Base-by-base conservation (phyloP, 1,140 invertebrate genomes). In the Trichomalopsis sarcophagae region DNA sequence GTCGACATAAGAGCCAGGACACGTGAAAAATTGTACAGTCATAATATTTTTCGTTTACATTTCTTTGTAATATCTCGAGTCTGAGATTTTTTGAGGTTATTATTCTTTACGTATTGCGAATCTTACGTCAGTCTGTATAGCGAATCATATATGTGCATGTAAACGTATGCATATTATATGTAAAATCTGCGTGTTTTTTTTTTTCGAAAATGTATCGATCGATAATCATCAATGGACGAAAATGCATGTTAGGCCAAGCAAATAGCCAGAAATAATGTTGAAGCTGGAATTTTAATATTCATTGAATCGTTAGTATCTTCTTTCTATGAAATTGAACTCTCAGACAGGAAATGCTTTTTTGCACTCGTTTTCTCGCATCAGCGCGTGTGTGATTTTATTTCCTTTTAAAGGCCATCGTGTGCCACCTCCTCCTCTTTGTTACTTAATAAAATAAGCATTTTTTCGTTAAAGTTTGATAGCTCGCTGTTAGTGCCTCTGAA, bases 101-200 rank as follows among this genome's bases (percentile, higher is more conserved):
- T 17, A 75, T 69, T 2, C 9, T 23, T 75, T 85, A 17, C 50
- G 36, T 81, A 69, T 77, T 77, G 47, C 13, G 71, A 77, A 77
- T 82, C 71, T 69, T 78, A 77, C 74, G 21, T 71, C 62, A 82
- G 66, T 81, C 47, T 74, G 55, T 86, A 77, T 83, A 85, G 40
- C 68, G 27, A 85, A 84, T 82, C 84, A 85, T 85, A 76, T 87
- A 77, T 87, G 84, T 87, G 84, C 86, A 87, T 73, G 50, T 71
- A 85, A 87, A 86, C 81, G 87, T 85, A 87, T 89, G 86, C 89
- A 89, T 87, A 89, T 89, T 87, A 89, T 89, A 88, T 87, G 89
- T 88, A 88, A 90, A 91, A 90, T 90, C 88, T 90, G 89, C 89
- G 89, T 89, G 89, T 89, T 90, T 90, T 90, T 90, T 90, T 90